Percentiles rank a stretch among this genome's conserved stretches.
Conservation (phyloP, 1,140 invertebrate species). For the Eubasilissa regina region DNA sequence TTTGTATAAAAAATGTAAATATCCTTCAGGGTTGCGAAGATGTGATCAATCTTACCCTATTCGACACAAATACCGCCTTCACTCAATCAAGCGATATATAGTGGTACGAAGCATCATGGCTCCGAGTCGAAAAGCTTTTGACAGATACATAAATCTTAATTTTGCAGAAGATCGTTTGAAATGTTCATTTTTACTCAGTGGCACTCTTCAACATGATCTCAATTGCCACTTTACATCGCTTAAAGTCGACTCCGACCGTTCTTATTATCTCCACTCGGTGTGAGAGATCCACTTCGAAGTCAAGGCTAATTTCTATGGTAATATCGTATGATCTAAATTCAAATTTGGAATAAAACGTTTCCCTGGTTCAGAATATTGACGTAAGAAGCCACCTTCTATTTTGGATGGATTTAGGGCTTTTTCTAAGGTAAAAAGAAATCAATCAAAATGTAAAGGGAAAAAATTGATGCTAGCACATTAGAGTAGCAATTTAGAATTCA, state of each 20-base stretch:
- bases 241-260: conserved; percentile 34
- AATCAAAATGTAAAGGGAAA: no score
- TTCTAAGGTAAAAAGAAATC: no score
- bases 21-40: conserved; percentile 19
- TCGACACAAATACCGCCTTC: conserved; percentile 29
- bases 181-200: conserved; percentile 14
- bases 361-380: conserved; percentile 46
- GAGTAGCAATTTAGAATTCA: no score
- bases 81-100: conserved; percentile 23
- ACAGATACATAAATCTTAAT: neutral
- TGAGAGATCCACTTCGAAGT: conserved; percentile 43
- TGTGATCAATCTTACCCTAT: conserved; percentile 44
- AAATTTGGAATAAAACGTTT: conserved; percentile 53
- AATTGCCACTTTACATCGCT: conserved; percentile 40
- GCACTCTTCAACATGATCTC: neutral
- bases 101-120: neutral
- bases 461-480: no score
- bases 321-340: conserved; percentile 54
- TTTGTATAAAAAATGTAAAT: conserved; percentile 48
- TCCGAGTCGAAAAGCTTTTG: neutral
- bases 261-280: conserved; percentile 30
- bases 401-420: no score
- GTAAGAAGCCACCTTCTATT: neutral
- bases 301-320: conserved; percentile 52
- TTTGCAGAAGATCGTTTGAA: neutral